These are phyloP conservation scores for Gnathonemus longibarbis DNA, from an alignment of 2,113 vertebrate species.

Conservation along the genomic window DNA sequence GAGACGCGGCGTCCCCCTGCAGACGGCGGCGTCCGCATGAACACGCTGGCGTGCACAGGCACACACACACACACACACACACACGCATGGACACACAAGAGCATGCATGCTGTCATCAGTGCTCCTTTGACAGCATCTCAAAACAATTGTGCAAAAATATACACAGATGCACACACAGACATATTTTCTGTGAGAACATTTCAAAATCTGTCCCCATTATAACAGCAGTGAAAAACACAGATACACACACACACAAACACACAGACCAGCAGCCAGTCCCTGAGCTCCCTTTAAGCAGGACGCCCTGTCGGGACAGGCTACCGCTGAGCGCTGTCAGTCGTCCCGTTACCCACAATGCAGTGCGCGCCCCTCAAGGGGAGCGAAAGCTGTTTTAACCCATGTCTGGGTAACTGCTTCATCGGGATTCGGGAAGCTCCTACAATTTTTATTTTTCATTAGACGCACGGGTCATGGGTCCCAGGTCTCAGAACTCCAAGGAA, in stretches of 20 bases:
- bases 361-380: not conserved
- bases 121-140: not conserved
- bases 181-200: not conserved
- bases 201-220: not conserved
- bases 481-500: not conserved
- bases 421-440: not conserved
- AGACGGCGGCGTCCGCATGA: conserved; percentile 42
- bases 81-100: not conserved
- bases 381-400: not conserved
- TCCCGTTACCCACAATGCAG: not conserved
- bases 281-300: not conserved
- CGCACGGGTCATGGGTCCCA: not conserved
- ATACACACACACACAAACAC: not conserved
- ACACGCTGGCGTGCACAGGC: conserved; percentile 27
- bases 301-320: not conserved
- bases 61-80: not conserved
- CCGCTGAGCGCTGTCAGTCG: not conserved
- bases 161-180: not conserved
- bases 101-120: not conserved
- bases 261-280: not conserved
- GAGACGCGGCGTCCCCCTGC: conserved; percentile 70
- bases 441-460: not conserved
- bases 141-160: not conserved
- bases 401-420: not conserved
- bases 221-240: not conserved